phyloP scores from a whole-genome alignment of 1,140 invertebrate species.

The Hylaeus anthracinus region DNA sequence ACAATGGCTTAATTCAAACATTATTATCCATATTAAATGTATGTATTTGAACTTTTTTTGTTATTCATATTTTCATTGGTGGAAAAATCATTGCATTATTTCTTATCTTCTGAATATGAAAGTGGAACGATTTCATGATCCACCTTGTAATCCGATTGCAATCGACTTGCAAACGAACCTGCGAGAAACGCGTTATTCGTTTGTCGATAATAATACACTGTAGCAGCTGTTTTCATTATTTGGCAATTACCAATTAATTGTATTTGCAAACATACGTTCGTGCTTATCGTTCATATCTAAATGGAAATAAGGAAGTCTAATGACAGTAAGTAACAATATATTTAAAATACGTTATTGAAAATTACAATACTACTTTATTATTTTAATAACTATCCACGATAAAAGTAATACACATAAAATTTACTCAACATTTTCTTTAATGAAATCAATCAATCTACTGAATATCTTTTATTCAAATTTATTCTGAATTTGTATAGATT shows the following conservation, averaged over 20 bases:
- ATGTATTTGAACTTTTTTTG: neutral
- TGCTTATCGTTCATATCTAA: constrained; percentile 3
- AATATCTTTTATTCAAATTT: neutral
- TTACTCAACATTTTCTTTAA: neutral
- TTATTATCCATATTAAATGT: neutral
- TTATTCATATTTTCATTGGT: neutral
- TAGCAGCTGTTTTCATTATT: constrained; percentile 62
- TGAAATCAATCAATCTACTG: neutral
- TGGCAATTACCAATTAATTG: constrained; percentile 64
- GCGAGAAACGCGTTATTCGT: constrained; percentile 37
- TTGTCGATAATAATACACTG: constrained; percentile 64
- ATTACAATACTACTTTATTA: neutral
- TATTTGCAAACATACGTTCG: constrained; percentile 29
- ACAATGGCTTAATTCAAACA: neutral
- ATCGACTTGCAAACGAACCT: constrained; percentile 54
- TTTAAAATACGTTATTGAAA: neutral
- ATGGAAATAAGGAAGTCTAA: constrained; percentile 43
- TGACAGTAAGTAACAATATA: constrained; percentile 48
- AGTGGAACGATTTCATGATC: neutral
- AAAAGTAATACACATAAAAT: neutral
- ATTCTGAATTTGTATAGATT: neutral
- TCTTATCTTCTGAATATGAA: constrained; percentile 8
- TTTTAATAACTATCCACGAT: neutral
- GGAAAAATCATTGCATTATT: constrained; percentile 6
- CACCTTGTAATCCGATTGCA: constrained; percentile 42